Percentiles rank a stretch among this genome's conserved stretches.
phyloP scores from a whole-genome alignment of 2,888 invertebrate species.

The Lissocephala sabroskyi region DNA sequence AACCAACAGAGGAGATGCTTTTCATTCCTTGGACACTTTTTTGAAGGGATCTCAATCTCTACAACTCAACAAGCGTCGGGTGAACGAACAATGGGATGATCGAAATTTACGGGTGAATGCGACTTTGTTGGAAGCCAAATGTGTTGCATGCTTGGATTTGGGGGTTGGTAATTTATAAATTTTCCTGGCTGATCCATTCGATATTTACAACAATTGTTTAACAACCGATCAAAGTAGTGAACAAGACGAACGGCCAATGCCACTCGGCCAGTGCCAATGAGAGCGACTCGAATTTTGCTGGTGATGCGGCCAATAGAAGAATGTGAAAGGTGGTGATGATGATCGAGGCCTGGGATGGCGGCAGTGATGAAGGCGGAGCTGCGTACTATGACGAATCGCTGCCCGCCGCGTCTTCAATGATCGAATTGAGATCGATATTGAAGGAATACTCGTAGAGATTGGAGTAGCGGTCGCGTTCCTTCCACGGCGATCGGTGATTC shows the following conservation, averaged over 20 bases:
- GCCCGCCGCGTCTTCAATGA: conserved; percentile 72
- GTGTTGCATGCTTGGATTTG: no score
- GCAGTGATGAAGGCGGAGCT: conserved; percentile 37
- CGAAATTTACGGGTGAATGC: no score
- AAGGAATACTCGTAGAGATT: conserved; percentile 73
- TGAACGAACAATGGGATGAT: no score
- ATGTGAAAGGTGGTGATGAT: not conserved
- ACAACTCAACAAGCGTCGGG: no score
- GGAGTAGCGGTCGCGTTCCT: conserved; percentile 72
- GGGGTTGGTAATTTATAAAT: no score
- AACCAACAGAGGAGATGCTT: no score
- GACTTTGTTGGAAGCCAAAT: conserved; percentile 55
- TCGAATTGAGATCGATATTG: conserved; percentile 73
- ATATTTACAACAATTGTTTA: conserved; percentile 16
- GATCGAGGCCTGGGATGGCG: conserved; percentile 32
- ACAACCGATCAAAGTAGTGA: conserved; percentile 57
- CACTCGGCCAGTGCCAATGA: conserved; percentile 6
- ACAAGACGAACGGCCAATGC: conserved; percentile 16
- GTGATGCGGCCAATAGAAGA: no score
- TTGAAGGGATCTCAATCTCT: conserved; percentile 1
- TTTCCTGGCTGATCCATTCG: conserved; percentile 4
- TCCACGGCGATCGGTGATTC: conserved; percentile 72
- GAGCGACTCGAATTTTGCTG: not conserved
- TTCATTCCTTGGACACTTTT: no score
- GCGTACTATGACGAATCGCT: conserved; percentile 73